Conservation (phyloP, 2,113 vertebrate species). For the Eptatretus burgeri region DNA sequence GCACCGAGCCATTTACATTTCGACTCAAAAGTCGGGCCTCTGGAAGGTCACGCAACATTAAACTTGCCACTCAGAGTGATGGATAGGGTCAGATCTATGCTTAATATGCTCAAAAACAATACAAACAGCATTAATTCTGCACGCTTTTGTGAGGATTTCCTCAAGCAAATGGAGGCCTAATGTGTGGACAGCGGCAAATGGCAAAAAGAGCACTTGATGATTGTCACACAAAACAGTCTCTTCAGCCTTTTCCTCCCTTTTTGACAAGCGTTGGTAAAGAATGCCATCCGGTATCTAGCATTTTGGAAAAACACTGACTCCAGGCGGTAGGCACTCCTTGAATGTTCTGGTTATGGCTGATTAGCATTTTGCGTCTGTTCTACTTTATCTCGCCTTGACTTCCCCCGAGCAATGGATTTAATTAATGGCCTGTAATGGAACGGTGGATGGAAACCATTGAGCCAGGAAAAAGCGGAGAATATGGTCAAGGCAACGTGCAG, state of each 20-base stretch:
- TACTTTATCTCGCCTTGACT: too few relatives aligned
- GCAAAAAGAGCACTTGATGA: constrained; percentile 1
- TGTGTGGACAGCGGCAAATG: background rate
- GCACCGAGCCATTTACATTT: constrained; percentile 1
- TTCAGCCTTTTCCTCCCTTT: too few relatives aligned
- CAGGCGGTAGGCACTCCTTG: too few relatives aligned
- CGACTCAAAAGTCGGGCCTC: background rate
- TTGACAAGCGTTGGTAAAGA: background rate
- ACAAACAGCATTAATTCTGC: constrained; percentile 6
- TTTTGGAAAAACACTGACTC: background rate
- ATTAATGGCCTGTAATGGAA: too few relatives aligned
- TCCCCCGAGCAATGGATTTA: too few relatives aligned
- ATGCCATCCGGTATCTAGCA: constrained; percentile 1
- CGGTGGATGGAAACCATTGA: too few relatives aligned
- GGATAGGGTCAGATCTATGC: constrained; percentile 6
- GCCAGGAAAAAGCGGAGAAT: too few relatives aligned
- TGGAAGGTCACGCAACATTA: constrained; percentile 5
- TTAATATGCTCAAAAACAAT: constrained; percentile 6
- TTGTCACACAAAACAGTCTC: background rate
- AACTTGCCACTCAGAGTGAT: constrained; percentile 1
- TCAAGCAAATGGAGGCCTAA: constrained; percentile 4
- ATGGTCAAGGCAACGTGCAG: too few relatives aligned
- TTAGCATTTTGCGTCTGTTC: too few relatives aligned
- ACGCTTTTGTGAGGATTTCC: background rate
- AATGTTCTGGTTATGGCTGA: too few relatives aligned